Conservation (phyloP, 2,797 vertebrate species). For the Clarias pachynema region DNA sequence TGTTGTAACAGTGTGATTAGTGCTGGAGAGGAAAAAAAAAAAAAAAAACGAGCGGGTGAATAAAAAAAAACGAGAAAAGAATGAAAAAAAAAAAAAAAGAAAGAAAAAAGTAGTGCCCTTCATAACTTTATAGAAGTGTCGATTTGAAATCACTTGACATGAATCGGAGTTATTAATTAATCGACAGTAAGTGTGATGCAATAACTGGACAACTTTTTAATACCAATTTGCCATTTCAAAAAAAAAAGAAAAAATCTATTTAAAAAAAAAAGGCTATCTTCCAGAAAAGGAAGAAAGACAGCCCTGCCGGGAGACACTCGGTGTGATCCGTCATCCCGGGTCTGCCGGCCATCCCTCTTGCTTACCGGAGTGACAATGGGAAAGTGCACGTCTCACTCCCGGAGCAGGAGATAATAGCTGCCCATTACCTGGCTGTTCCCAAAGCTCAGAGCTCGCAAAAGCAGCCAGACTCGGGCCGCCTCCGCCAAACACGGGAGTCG, state of each 20-base stretch:
- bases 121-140: slow-evolving; percentile 66
- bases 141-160: slow-evolving; percentile 69
- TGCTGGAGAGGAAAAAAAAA: slow-evolving; percentile 67
- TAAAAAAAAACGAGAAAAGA: slow-evolving; percentile 32
- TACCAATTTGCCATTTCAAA: slow-evolving; percentile 63
- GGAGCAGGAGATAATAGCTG: slow-evolving; percentile 74
- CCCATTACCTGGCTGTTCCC: slow-evolving; percentile 78
- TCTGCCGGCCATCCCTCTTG: slow-evolving; percentile 71
- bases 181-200: slow-evolving; percentile 64
- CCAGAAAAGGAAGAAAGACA: slow-evolving; percentile 58
- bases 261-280: slow-evolving; percentile 25
- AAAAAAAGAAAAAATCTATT: slow-evolving; percentile 39
- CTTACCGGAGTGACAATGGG: slow-evolving; percentile 74
- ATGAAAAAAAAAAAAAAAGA: background rate
- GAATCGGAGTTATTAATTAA: slow-evolving; percentile 75
- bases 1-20: slow-evolving; percentile 96
- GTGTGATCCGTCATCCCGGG: slow-evolving; percentile 66
- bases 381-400: slow-evolving; percentile 69
- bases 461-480: slow-evolving; percentile 44
- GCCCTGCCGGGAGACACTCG: slow-evolving; percentile 51
- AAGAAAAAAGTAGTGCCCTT: slow-evolving; percentile 57
- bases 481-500: slow-evolving; percentile 53
- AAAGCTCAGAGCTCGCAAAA: slow-evolving; percentile 64
- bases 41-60: slow-evolving; percentile 70
- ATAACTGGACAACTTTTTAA: slow-evolving; percentile 61